Evolutionary conservation across 2,888 invertebrate genomes (phyloP).

Genomic region (Chalcosyrphus nemorum): DNA sequence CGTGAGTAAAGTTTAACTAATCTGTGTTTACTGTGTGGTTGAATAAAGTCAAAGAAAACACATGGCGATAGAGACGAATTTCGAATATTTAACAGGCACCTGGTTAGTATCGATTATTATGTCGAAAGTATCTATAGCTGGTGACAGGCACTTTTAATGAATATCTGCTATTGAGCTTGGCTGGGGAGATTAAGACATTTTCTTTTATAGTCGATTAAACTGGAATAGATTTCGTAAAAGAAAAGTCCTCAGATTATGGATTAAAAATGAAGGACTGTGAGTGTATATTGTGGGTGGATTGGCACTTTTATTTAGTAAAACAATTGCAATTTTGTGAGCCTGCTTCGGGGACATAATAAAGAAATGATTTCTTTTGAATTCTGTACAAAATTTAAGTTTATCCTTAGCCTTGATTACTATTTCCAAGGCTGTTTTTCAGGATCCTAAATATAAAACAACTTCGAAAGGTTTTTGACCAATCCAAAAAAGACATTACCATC

Average conservation of each 20-base stretch:
- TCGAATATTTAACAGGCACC: background rate
- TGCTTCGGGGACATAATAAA: too few species aligned
- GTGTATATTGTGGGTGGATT: too few species aligned
- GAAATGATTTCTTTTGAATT: too few species aligned
- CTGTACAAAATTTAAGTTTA: too few species aligned
- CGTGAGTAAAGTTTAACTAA: background rate
- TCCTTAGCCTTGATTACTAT: too few species aligned
- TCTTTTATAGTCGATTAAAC: background rate
- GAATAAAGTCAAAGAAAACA: background rate
- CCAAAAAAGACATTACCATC: too few species aligned
- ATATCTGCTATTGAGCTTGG: background rate
- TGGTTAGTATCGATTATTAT: background rate
- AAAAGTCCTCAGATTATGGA: background rate
- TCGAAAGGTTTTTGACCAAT: too few species aligned
- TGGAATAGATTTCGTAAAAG: background rate
- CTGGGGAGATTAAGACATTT: background rate
- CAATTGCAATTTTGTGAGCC: too few species aligned
- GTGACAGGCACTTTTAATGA: background rate
- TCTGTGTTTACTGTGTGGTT: background rate
- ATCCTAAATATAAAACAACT: too few species aligned
- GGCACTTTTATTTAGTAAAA: too few species aligned
- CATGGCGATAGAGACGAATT: background rate
- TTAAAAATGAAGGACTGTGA: background rate
- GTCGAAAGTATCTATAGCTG: background rate
- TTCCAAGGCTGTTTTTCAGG: too few species aligned